A percentile compares a stretch with the other conserved stretches of the same genome.
phyloP scores from a whole-genome alignment of 2,888 invertebrate species.

The Lepetodrilus schrolli region DNA sequence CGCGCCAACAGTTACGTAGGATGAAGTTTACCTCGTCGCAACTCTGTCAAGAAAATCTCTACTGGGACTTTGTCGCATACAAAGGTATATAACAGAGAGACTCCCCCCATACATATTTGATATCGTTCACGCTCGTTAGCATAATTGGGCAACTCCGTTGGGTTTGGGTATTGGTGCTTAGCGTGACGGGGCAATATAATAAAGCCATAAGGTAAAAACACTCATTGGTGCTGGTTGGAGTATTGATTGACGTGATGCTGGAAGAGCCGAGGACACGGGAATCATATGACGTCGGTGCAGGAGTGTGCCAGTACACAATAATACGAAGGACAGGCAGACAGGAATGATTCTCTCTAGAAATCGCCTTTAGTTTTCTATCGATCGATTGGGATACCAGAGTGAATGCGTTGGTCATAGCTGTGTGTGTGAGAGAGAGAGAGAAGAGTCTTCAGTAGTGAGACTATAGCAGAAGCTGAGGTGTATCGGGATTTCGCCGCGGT shows the following conservation, averaged over 20 bases:
- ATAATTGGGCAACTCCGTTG: constrained; percentile 3
- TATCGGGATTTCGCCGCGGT: constrained; percentile 2
- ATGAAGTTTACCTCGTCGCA: too few relatives aligned
- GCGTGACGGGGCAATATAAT: too few relatives aligned
- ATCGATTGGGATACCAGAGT: background rate
- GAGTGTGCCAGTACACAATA: background rate
- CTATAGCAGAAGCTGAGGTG: background rate
- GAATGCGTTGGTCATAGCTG: too few relatives aligned
- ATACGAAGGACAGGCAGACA: background rate
- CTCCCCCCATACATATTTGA: constrained; percentile 15
- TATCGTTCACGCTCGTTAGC: constrained; percentile 15
- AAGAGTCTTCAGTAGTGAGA: background rate
- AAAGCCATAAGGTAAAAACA: too few relatives aligned
- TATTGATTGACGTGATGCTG: too few relatives aligned
- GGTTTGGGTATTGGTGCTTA: background rate
- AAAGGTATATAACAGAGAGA: too few relatives aligned
- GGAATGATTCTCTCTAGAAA: background rate
- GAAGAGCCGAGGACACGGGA: constrained; percentile 3
- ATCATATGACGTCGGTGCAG: constrained; percentile 3
- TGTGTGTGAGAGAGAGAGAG: background rate
- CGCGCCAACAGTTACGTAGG: too few relatives aligned
- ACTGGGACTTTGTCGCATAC: too few relatives aligned
- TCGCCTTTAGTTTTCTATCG: background rate
- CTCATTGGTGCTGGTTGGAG: too few relatives aligned
- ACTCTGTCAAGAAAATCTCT: too few relatives aligned